Base-by-base conservation (phyloP, 2,113 vertebrate genomes). In the Prionailurus viverrinus region DNA sequence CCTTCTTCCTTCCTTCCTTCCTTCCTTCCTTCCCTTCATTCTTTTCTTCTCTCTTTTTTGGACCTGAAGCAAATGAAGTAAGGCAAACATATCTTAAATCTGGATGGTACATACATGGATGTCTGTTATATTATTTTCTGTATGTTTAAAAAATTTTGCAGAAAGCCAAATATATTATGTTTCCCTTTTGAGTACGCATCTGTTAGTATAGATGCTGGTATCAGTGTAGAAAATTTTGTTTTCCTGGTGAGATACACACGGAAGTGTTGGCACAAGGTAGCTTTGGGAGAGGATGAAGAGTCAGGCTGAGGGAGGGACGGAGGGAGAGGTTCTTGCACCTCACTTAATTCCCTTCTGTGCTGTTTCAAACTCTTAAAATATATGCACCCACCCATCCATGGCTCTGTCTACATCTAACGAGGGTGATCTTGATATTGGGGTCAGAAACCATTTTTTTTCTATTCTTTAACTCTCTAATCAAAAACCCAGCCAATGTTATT, bases 161-260 rank as follows among this genome's bases (percentile, higher is more conserved):
- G 92, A 90, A 95, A 96, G 97, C 97, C 95, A 97, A 96, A 78
- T 94, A 96, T 71, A 61, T 89, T 87, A 92, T 91, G 91, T 93
- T 97, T 98, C 95, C 97, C 92, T 97, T 96, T 83, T 95, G 97
- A 97, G 95, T 88, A 84, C 97, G 94, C 97, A 95, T 97, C 97
- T 97, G 97, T 96, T 95, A n/a, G 87, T 36, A 41, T 76, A 16
- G 94, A 92, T 31, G 79, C 79, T 92, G 89, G 87, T 86, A 76
- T 74, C 91, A 65, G 95, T 65, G 92, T 92, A 73, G 93, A 92
- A 76, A 71, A 31, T 36, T 69, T 96, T 97, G 96, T 97, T 98
- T 98, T 98, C 92, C 84, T 97, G 95, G 83, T 97, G 97, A 98
- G 94, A 96, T 93, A 73, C 71, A 94, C 97, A 96, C 12, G 94